Evolutionary conservation across 2,888 invertebrate genomes (phyloP).

Genomic region (Parthenolecanium corni): DNA sequence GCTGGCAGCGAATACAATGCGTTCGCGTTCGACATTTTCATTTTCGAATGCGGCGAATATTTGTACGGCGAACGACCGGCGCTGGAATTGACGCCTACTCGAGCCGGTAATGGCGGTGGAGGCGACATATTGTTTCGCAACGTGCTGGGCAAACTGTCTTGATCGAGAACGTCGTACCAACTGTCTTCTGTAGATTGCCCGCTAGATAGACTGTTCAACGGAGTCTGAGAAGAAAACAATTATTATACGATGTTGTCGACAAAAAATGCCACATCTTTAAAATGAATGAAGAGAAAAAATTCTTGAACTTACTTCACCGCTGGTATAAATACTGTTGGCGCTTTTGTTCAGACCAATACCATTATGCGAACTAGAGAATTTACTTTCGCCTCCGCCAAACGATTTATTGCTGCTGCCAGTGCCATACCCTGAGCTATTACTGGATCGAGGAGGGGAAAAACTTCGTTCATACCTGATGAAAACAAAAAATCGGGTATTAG

Average conservation of each 20-base stretch:
- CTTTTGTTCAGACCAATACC: background rate
- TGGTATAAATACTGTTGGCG: conserved; percentile 8
- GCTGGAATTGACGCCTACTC: conserved; percentile 35
- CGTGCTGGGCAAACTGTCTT: conserved; percentile 36
- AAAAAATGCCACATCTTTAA: background rate
- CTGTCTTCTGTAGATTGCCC: conserved; percentile 53
- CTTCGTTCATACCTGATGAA: conserved; percentile 52
- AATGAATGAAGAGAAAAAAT: background rate
- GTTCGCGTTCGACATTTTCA: conserved; percentile 35
- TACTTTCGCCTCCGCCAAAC: conserved; percentile 38
- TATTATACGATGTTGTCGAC: background rate
- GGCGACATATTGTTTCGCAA: conserved; percentile 34
- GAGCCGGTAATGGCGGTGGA: conserved; percentile 46
- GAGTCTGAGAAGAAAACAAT: conserved; percentile 40
- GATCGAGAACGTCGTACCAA: conserved; percentile 47
- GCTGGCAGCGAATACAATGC: conserved; percentile 30
- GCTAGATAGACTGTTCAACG: conserved; percentile 51
- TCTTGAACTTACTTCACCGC: conserved; percentile 10
- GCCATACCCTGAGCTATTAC: conserved; percentile 73
- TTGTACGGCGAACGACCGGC: conserved; percentile 19
- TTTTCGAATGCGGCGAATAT: conserved; percentile 37
- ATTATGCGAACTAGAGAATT: conserved; percentile 40
- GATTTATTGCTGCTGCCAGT: conserved; percentile 51
- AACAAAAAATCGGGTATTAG: background rate
- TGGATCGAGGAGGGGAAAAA: conserved; percentile 64